Conservation (phyloP, 2,113 vertebrate genomes). For the Sarotherodon lohbergeri region DNA sequence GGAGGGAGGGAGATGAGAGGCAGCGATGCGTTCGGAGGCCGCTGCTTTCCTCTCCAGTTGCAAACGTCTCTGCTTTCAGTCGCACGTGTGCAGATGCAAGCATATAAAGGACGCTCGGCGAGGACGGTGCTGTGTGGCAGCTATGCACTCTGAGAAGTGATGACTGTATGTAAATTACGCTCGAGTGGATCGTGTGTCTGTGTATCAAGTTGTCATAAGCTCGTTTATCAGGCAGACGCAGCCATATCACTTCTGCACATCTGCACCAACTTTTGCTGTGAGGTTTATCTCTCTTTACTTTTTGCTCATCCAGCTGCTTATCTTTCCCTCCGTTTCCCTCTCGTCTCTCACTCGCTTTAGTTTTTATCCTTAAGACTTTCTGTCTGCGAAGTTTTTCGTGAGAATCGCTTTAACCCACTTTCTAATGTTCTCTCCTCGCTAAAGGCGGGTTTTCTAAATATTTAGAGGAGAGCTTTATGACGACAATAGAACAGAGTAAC, state of each 20-base stretch:
- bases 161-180: slow-evolving; percentile 52
- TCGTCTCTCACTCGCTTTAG: neutral
- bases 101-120: neutral
- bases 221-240: slow-evolving; percentile 35
- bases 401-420: neutral
- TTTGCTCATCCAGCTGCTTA: neutral
- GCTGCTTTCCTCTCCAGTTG: slow-evolving; percentile 11
- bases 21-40: slow-evolving; percentile 19
- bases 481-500: neutral
- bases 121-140: slow-evolving; percentile 12
- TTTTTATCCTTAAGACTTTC: neutral
- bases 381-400: neutral
- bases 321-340: neutral
- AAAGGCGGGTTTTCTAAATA: neutral
- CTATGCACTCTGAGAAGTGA: slow-evolving; percentile 51
- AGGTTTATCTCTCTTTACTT: neutral
- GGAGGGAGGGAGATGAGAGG: slow-evolving; percentile 35
- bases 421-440: neutral
- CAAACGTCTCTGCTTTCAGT: slow-evolving; percentile 29
- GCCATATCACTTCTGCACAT: slow-evolving; percentile 19
- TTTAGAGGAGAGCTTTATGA: neutral
- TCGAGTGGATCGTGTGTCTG: neutral
- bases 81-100: slow-evolving; percentile 6
- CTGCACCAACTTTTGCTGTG: neutral
- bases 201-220: slow-evolving; percentile 28